Percentiles rank a stretch among this genome's conserved stretches.
phyloP scores from a whole-genome alignment of 2,113 vertebrate genomes.

The Nothoprocta perdicaria region DNA sequence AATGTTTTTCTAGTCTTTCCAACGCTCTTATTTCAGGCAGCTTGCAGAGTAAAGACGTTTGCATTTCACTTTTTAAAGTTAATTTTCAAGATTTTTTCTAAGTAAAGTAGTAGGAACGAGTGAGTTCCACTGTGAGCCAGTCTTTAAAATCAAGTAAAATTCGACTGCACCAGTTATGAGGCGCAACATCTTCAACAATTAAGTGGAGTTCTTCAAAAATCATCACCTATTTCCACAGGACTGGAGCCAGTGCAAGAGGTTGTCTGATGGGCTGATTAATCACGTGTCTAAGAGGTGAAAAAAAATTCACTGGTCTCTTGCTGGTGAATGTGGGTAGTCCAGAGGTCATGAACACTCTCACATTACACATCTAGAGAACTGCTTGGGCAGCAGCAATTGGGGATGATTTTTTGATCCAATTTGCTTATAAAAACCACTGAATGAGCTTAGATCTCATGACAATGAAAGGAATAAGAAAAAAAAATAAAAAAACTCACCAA shows the following conservation, averaged over 20 bases:
- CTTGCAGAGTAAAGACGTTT: not conserved
- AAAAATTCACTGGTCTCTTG: not conserved
- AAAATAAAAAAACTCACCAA: not conserved
- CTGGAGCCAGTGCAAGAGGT: not conserved
- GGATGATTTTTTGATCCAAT: not conserved
- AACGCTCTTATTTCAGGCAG: not conserved
- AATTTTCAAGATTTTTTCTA: not conserved
- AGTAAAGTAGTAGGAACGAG: accelerated
- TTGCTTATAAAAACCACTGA: not conserved
- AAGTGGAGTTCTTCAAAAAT: not conserved
- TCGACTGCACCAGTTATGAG: not conserved
- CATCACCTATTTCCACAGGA: not conserved
- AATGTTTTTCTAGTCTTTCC: not conserved
- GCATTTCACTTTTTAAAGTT: not conserved
- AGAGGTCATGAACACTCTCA: not conserved
- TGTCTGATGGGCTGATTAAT: not conserved
- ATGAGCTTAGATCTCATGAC: not conserved
- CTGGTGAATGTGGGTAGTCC: not conserved
- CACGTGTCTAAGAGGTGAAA: not conserved
- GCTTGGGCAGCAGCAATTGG: not conserved
- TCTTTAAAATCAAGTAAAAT: constrained; percentile 22
- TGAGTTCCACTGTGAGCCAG: not conserved
- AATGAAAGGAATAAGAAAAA: not conserved
- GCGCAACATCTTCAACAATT: not conserved
- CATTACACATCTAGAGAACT: not conserved